Percentiles rank a stretch among this genome's conserved stretches.
Evolutionary conservation across 2,888 invertebrate species (phyloP).

Genomic region (Eupithecia vulgata): DNA sequence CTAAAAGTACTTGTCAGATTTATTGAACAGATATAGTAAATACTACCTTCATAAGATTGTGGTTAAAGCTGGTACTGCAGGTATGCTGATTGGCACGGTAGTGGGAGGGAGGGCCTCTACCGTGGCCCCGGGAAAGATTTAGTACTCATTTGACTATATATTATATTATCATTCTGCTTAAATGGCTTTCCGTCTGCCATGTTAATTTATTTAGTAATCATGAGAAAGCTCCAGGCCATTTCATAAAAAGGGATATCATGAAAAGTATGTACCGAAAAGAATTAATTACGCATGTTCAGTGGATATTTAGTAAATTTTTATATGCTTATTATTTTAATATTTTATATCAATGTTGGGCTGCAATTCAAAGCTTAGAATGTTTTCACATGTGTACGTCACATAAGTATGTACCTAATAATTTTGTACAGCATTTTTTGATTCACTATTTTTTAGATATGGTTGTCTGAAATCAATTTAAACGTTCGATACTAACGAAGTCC

Average conservation of each 20-base stretch:
- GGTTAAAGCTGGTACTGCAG: neutral
- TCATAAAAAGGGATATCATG: neutral
- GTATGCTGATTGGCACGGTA: too few relatives aligned
- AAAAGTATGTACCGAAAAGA: too few relatives aligned
- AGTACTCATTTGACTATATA: neutral
- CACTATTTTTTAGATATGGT: neutral
- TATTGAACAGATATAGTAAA: neutral
- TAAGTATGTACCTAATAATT: neutral
- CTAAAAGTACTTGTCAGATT: constrained; percentile 3
- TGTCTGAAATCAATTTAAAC: neutral
- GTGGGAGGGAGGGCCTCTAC: neutral
- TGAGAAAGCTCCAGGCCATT: neutral
- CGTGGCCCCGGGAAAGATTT: neutral
- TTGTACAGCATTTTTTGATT: neutral
- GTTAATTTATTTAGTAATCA: neutral
- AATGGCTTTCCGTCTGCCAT: neutral
- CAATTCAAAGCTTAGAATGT: neutral
- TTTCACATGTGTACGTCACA: neutral
- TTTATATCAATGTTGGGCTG: constrained; percentile 3
- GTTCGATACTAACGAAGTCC: neutral
- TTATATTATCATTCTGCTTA: neutral
- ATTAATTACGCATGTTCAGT: too few relatives aligned
- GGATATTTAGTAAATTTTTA: too few relatives aligned
- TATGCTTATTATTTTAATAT: too few relatives aligned
- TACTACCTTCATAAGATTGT: constrained; percentile 3